Percentiles rank a stretch among this genome's conserved stretches.
phyloP scores from a whole-genome alignment of 2,888 invertebrate species.

The Aleiodes alternator region DNA sequence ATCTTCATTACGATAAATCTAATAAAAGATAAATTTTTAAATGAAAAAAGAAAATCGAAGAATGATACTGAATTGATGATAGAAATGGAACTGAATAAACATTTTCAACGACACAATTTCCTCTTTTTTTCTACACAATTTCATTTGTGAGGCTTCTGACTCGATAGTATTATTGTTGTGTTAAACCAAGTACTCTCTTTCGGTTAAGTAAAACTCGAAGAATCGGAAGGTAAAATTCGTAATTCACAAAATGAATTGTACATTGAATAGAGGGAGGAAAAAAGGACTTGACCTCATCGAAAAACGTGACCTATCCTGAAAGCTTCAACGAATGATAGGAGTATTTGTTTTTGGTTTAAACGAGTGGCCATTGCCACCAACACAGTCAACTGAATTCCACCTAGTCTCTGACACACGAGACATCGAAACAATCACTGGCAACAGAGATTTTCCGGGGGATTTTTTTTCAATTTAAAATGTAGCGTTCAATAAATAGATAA shows the following conservation, averaged over 20 bases:
- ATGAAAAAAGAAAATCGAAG: background rate
- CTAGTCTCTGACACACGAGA: background rate
- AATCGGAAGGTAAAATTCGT: slow-evolving; percentile 2
- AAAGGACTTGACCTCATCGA: slow-evolving; percentile 32
- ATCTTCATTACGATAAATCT: too few species aligned
- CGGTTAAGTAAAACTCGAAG: background rate
- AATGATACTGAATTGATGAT: background rate
- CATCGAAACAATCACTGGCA: slow-evolving; percentile 13
- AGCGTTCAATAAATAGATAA: background rate
- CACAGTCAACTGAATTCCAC: slow-evolving; percentile 19
- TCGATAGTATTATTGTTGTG: slow-evolving; percentile 10
- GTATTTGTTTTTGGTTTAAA: slow-evolving; percentile 13
- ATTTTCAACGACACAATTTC: background rate
- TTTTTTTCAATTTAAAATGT: slow-evolving; percentile 9
- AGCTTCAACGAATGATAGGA: slow-evolving; percentile 21
- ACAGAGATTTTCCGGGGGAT: background rate
- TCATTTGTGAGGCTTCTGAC: background rate
- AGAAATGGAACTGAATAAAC: slow-evolving; percentile 1
- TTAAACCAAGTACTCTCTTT: slow-evolving; percentile 2
- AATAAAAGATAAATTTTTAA: too few species aligned
- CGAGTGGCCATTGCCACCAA: slow-evolving; percentile 21
- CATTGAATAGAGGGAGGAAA: slow-evolving; percentile 1
- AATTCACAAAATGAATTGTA: slow-evolving; percentile 10
- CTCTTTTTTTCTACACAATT: background rate
- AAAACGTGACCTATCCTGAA: slow-evolving; percentile 32